Conservation (phyloP, 2,888 invertebrate species). For the Acleris cristana region DNA sequence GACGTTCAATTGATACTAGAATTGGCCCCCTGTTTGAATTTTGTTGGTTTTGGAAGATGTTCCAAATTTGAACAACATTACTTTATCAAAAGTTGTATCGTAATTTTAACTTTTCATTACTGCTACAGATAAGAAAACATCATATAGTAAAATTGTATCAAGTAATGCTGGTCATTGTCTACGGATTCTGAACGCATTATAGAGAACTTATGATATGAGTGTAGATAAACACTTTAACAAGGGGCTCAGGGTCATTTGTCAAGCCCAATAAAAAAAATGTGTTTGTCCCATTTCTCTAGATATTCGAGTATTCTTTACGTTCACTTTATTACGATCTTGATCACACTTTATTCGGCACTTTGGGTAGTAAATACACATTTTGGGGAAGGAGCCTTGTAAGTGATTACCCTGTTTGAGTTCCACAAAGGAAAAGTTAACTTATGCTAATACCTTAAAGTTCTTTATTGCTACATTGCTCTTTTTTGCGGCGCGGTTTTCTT, state of each 20-base stretch:
- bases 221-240: not conserved
- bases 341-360: slow-evolving; percentile 36
- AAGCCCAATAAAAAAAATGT: slow-evolving; percentile 21
- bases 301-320: slow-evolving; percentile 35
- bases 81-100: too few species aligned
- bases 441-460: slow-evolving; percentile 23
- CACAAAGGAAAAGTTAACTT: slow-evolving; percentile 30
- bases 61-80: too few species aligned
- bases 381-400: slow-evolving; percentile 25
- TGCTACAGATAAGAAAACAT: too few species aligned
- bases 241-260: not conserved
- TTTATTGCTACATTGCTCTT: slow-evolving; percentile 15
- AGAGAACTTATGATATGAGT: too few species aligned
- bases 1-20: too few species aligned
- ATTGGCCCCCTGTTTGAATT: too few species aligned
- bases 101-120: too few species aligned
- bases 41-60: too few species aligned
- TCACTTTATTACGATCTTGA: slow-evolving; percentile 37
- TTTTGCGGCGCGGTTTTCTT: not conserved
- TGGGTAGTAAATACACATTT: slow-evolving; percentile 36
- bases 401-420: slow-evolving; percentile 22
- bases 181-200: too few species aligned
- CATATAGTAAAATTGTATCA: too few species aligned
- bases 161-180: too few species aligned
- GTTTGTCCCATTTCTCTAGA: slow-evolving; percentile 25